A percentile compares a stretch with the other conserved stretches of the same genome.
Evolutionary conservation across 2,888 invertebrate genomes (phyloP).

Genomic region (Gerosis bhagava): DNA sequence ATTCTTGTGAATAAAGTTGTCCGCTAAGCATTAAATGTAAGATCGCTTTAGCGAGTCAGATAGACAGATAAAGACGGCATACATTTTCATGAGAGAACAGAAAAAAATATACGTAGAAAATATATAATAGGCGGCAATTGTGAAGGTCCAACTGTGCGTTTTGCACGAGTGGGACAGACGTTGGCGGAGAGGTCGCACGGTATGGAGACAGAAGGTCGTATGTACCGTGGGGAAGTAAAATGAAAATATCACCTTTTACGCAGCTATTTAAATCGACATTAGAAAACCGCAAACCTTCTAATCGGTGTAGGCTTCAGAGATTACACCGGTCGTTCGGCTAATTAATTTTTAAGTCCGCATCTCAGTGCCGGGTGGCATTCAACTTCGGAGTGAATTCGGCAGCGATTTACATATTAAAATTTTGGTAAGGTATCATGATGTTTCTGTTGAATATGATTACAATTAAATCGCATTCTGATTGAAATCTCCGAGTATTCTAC

Average conservation of each 20-base stretch:
- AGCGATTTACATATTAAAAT: constrained; percentile 53
- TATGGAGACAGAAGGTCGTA: constrained; percentile 44
- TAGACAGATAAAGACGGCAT: constrained; percentile 68
- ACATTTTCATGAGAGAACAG: constrained; percentile 66
- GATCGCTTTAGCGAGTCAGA: constrained; percentile 66
- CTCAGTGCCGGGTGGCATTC: constrained; percentile 56
- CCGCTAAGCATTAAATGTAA: constrained; percentile 69
- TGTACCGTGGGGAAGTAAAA: constrained; percentile 34
- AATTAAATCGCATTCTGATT: too few species aligned
- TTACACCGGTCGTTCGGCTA: constrained; percentile 80
- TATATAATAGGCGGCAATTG: constrained; percentile 58
- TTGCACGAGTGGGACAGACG: constrained; percentile 55
- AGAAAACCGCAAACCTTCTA: constrained; percentile 51
- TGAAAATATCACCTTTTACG: constrained; percentile 52
- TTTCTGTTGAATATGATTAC: constrained; percentile 13
- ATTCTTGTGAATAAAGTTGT: constrained; percentile 62
- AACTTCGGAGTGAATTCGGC: constrained; percentile 67
- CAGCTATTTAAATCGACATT: constrained; percentile 53
- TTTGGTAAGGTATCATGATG: constrained; percentile 26
- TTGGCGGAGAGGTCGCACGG: constrained; percentile 47
- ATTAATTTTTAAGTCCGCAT: constrained; percentile 81
- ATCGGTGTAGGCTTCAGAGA: constrained; percentile 66
- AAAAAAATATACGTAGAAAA: constrained; percentile 57
- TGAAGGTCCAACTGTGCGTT: constrained; percentile 58
- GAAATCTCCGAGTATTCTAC: too few species aligned